These are phyloP conservation scores for Scaptomyza hsui DNA, from an alignment of 1,140 invertebrate species.

Conservation along the genomic window DNA sequence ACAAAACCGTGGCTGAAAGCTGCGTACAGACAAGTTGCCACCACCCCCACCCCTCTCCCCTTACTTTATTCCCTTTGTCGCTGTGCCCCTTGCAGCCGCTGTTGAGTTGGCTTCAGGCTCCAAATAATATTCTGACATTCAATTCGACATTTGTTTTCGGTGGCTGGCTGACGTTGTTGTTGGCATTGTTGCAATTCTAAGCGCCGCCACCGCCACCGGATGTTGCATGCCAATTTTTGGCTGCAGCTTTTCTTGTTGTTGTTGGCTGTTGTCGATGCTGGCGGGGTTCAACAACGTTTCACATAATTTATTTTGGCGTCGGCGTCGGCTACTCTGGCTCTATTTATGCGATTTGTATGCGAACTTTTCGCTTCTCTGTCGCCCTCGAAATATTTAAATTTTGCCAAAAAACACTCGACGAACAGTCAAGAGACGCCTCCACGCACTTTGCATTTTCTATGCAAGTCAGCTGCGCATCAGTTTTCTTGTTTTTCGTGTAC, in stretches of 20 bases:
- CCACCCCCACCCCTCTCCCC: not conserved
- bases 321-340: slow-evolving; percentile 55
- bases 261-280: slow-evolving; percentile 2
- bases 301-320: slow-evolving; percentile 78
- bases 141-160: slow-evolving; percentile 78
- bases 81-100: not conserved
- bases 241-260: slow-evolving; percentile 37
- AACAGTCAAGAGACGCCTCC: not conserved
- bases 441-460: not conserved
- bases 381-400: slow-evolving; percentile 48
- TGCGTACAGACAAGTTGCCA: slow-evolving; percentile 17
- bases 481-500: no score
- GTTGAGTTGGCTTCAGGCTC: slow-evolving; percentile 19
- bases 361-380: slow-evolving; percentile 54
- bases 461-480: not conserved
- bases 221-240: slow-evolving; percentile 80
- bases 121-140: slow-evolving; percentile 79
- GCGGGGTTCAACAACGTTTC: slow-evolving; percentile 47
- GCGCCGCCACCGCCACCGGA: slow-evolving; percentile 74
- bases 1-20: slow-evolving; percentile 19
- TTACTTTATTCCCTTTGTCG: not conserved
- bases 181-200: slow-evolving; percentile 72
- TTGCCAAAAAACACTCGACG: slow-evolving; percentile 4
- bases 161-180: no score
- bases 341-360: slow-evolving; percentile 77